These are phyloP conservation scores for Babyrousa celebensis DNA, from an alignment of 2,797 vertebrate genomes.

Conservation along the genomic window DNA sequence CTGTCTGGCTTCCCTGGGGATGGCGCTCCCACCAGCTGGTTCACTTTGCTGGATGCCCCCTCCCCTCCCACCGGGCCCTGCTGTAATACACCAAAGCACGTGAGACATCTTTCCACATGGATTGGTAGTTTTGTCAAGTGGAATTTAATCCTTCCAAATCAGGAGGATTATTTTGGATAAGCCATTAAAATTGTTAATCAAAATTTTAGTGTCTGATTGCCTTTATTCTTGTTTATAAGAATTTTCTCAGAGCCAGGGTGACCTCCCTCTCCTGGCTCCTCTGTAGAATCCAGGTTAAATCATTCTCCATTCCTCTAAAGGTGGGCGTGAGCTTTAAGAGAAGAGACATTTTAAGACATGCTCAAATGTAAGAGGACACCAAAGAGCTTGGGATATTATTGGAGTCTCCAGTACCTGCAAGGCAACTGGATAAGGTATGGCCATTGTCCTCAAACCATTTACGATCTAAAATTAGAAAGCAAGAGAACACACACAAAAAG, in stretches of 20 bases:
- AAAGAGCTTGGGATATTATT: background rate
- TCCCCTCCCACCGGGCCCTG: background rate
- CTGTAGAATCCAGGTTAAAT: background rate
- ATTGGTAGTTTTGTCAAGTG: constrained; percentile 67
- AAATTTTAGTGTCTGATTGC: constrained; percentile 25
- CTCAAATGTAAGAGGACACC: background rate
- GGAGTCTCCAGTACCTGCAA: background rate
- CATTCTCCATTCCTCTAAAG: background rate
- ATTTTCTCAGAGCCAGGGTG: background rate
- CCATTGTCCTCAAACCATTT: background rate
- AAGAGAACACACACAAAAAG: background rate
- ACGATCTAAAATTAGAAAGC: background rate
- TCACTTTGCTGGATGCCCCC: background rate
- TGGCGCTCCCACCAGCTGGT: background rate
- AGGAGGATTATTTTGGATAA: constrained; percentile 80
- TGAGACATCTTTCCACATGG: constrained; percentile 68
- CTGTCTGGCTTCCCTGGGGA: background rate
- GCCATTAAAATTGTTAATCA: constrained; percentile 76
- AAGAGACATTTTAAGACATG: background rate
- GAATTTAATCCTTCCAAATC: constrained; percentile 78
- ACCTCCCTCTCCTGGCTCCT: too few species aligned
- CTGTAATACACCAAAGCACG: background rate
- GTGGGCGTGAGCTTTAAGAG: background rate
- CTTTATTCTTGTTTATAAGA: constrained; percentile 11
- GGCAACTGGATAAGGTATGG: background rate